Evolutionary conservation across 2,888 invertebrate genomes (phyloP), one percentile per base, ranked within the genome.

Genomic region (Abrostola tripartita): DNA sequence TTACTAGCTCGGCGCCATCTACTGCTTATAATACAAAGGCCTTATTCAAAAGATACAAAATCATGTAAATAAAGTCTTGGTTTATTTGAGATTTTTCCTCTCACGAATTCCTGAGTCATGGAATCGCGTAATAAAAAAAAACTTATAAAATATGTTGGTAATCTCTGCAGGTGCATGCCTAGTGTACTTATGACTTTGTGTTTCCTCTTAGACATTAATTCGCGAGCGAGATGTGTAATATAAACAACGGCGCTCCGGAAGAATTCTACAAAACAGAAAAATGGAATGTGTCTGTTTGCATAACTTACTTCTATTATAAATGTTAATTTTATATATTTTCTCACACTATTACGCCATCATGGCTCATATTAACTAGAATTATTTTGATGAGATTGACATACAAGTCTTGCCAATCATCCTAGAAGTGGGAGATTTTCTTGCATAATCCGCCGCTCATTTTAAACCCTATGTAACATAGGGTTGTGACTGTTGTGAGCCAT

Each of bases 141-240:
- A 36, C 47, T 62, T 74, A 68, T 68, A 65, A 68, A 76, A 65
- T 47, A 47, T 71, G 71, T 76, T 71, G 68, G 64, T 74, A 40
- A 69, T 69, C 53, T 56, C 41, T 73, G 55, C 62, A 56, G 53
- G 59, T 79, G 58, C 65, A 67, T 63, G 65, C 67, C 64, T 61
- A 52, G 59, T 56, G 67, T 70, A 67, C 44, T 47, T 47, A 47
- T 61, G 70, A 71, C 59, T 76, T 71, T 80, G 76, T 69, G 68
- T 79, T 81, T 82, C 75, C 76, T 74, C 60, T 65, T 74, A 71
- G 76, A 69, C 69, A 81, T 82, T 82, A 82, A 68, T 72, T 71
- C 71, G 67, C 73, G 65, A 68, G 52, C 70, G 57, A 72, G 74
- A 74, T 76, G 68, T 74, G 77, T 78, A 70, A 76, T 72, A 76